Percentiles rank a stretch among this genome's conserved stretches.
Conservation (phyloP, 2,888 invertebrate genomes). For the Fissipunctia ypsillon region DNA sequence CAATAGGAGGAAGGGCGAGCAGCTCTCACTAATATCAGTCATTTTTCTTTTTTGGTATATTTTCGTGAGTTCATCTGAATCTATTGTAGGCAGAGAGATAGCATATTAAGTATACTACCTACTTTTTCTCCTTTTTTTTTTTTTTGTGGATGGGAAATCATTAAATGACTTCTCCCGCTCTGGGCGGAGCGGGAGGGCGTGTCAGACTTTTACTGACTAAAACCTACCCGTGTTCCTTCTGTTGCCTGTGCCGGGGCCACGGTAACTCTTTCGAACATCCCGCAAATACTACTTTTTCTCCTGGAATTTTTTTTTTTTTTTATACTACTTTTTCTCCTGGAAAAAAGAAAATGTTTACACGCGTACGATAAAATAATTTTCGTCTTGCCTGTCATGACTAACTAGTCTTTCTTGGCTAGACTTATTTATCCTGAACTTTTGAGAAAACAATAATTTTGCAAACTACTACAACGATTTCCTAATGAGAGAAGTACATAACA, state of each 20-base stretch:
- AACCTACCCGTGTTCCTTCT: no score
- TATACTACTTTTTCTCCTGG: background rate
- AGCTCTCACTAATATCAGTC: constrained; percentile 2
- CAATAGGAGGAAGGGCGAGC: background rate
- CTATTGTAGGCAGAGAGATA: constrained; percentile 6
- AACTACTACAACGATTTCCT: background rate
- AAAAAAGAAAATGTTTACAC: background rate
- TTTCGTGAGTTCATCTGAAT: constrained; percentile 1
- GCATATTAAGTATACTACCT: background rate
- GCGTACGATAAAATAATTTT: background rate
- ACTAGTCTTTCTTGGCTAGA: no score
- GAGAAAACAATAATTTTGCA: background rate
- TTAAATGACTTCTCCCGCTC: no score
- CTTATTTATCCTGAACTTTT: background rate
- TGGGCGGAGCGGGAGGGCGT: no score
- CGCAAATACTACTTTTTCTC: no score
- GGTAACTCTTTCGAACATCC: no score
- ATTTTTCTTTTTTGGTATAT: constrained; percentile 24
- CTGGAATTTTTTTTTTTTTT: no score
- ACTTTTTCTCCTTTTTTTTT: no score
- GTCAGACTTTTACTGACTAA: no score
- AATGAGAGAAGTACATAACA: background rate
- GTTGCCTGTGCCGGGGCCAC: no score
- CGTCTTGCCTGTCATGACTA: background rate
- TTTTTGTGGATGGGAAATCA: no score